Base-by-base conservation (phyloP, 2,888 invertebrate species). In the Colostygia pectinataria region DNA sequence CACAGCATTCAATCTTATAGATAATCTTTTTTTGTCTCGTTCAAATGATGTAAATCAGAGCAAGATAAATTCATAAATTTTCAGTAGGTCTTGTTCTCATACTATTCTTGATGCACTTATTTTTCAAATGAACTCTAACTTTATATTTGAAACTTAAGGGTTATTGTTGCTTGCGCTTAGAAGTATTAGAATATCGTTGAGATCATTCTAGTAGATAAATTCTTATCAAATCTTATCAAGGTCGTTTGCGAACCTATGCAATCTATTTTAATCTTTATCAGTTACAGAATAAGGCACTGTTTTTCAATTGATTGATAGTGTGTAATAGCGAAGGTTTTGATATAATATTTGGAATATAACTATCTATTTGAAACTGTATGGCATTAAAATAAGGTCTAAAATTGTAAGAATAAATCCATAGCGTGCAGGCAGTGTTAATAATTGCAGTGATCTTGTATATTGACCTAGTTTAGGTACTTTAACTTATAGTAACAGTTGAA, bases 121-220 rank as follows among this genome's bases (percentile, higher is more conserved):
- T 8, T 9, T 28, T 8, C 14, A 9, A 14, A 27, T 5, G 13
- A 8, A n/a, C 9, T 9, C 3, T 8, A 15, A 9, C 6, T 25
- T 4, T 14, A 31, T 8, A 8, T 8, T n/a, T 14, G 6, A 2
- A 31, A 8, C 14, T 13, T 10, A 55, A 39, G 29, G 34, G 24
- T 36, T 12, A 48, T 12, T 31, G 31, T 38, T 12, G n/a, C 33
- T 12, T 46, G 8, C 4, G 3, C 8, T 18, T 15, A 4, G 10
- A 10, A 37, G 32, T 27, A 10, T 42, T 12, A 27, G n/a, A 12
- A 14, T n/a, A 23, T 14, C 8, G 7, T 10, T 37, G 34, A 45
- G 38, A 59, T 61, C 57, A 61, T 41, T 47, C 54, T 53, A 14
- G 9, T 3, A 60, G 50, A 65, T 61, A 51, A n/a, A 43, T 25